Conservation (phyloP, 2,113 vertebrate species). For the Bufo bufo region DNA sequence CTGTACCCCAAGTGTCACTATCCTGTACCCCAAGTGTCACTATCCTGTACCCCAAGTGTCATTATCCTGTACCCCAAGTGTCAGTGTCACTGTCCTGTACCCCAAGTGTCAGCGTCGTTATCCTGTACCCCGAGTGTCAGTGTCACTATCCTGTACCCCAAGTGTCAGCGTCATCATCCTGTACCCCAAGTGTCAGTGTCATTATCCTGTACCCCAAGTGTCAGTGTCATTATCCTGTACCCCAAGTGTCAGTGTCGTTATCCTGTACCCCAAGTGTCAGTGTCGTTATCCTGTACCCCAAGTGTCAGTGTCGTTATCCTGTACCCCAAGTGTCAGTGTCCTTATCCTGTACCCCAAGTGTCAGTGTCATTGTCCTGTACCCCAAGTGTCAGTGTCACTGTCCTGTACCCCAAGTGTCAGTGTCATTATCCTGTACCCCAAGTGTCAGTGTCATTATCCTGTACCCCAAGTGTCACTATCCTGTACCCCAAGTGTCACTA, state of each 20-base stretch:
- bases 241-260: background rate
- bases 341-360: background rate
- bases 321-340: background rate
- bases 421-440: background rate
- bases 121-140: background rate
- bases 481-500: background rate
- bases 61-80: no score
- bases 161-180: background rate
- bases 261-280: background rate
- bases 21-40: no score
- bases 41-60: no score
- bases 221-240: background rate
- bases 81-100: no score
- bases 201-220: background rate
- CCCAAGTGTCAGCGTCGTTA: background rate
- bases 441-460: background rate
- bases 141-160: background rate
- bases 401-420: background rate
- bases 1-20: background rate
- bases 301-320: background rate
- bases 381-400: background rate
- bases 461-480: background rate
- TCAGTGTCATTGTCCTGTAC: background rate
- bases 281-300: background rate
- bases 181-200: background rate